Evolutionary conservation across 2,113 vertebrate genomes (phyloP).

Genomic region (Serilophus lunatus): DNA sequence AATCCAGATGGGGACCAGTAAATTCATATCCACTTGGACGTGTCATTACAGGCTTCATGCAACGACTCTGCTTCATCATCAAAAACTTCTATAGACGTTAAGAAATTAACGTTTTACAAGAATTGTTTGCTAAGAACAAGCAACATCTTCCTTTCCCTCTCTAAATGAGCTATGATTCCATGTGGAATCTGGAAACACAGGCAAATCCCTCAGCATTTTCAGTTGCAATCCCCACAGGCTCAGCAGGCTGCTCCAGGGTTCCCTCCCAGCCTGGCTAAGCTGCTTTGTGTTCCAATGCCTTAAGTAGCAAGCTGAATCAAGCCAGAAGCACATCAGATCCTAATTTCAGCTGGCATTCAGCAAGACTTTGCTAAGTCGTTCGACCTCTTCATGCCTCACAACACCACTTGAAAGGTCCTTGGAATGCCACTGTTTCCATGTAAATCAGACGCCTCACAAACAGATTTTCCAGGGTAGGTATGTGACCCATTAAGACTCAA

Average conservation of each 20-base stretch:
- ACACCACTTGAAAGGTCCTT: not conserved
- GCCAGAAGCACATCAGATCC: not conserved
- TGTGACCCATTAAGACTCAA: too few species aligned
- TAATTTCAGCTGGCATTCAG: not conserved
- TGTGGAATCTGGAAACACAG: not conserved
- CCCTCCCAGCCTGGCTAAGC: not conserved
- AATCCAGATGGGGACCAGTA: not conserved
- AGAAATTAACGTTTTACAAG: slow-evolving; percentile 52
- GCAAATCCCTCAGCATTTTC: not conserved
- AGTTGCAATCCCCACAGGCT: fast-evolving
- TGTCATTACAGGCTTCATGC: not conserved
- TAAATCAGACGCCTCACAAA: not conserved
- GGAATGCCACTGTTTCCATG: not conserved
- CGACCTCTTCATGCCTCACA: not conserved
- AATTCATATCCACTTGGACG: not conserved
- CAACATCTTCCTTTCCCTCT: not conserved
- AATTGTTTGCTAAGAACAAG: slow-evolving; percentile 13
- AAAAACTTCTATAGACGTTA: not conserved
- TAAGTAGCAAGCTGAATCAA: not conserved
- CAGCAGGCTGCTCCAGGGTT: not conserved
- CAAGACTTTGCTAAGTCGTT: not conserved
- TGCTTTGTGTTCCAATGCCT: not conserved
- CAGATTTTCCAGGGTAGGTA: not conserved
- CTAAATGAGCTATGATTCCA: not conserved
- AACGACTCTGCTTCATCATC: not conserved